Percentiles rank a stretch among this genome's conserved stretches.
Evolutionary conservation across 2,113 vertebrate species (phyloP).

Genomic region (Equus przewalskii): DNA sequence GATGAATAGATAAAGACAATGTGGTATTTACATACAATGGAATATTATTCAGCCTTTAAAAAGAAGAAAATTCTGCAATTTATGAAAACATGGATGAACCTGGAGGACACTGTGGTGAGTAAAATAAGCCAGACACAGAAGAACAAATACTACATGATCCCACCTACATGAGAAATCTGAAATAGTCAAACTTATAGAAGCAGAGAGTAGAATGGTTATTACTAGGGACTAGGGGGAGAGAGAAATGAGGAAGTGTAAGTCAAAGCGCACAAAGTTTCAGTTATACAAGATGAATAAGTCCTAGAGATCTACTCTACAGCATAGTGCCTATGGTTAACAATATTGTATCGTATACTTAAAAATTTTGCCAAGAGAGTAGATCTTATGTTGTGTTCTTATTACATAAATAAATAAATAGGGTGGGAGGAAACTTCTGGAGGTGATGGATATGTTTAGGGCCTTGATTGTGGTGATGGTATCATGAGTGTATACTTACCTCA

Average conservation of each 20-base stretch:
- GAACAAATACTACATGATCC: neutral
- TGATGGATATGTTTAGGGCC: neutral
- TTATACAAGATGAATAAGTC: neutral
- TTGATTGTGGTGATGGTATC: neutral
- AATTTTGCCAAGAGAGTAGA: neutral
- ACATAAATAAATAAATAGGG: neutral
- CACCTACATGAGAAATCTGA: neutral
- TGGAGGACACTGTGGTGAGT: neutral
- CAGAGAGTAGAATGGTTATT: neutral
- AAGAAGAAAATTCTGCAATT: neutral
- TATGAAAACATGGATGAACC: neutral
- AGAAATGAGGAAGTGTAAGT: neutral
- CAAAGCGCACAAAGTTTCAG: neutral
- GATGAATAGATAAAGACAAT: neutral
- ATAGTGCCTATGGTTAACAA: neutral
- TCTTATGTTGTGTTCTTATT: neutral
- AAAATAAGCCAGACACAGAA: neutral
- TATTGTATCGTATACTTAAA: neutral
- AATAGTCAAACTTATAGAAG: neutral
- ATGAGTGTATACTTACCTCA: neutral
- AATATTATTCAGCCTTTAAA: neutral
- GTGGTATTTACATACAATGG: neutral
- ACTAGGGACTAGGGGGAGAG: neutral
- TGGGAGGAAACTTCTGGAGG: neutral
- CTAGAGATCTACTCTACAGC: neutral